Conservation (phyloP, 2,888 invertebrate genomes). For the Mantis religiosa region DNA sequence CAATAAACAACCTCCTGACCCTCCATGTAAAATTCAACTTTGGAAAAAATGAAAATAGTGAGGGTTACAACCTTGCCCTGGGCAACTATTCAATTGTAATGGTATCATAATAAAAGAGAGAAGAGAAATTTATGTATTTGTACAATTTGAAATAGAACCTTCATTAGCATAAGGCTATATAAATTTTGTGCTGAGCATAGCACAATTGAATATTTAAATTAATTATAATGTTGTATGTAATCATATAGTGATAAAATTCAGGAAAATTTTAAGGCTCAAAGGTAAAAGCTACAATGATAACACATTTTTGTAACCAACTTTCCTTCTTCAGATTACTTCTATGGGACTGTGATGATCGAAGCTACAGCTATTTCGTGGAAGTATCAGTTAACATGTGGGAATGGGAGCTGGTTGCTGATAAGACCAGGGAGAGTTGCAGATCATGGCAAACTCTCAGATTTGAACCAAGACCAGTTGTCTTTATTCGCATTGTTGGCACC, state of each 20-base stretch:
- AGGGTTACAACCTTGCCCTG: too few relatives aligned
- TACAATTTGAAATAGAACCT: too few relatives aligned
- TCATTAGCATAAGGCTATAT: too few relatives aligned
- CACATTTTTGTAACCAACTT: neutral
- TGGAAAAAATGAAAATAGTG: too few relatives aligned
- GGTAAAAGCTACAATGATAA: too few relatives aligned
- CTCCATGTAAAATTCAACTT: too few relatives aligned
- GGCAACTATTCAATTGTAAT: too few relatives aligned
- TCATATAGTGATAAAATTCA: neutral
- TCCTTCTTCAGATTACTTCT: slow-evolving; percentile 63
- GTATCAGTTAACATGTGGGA: slow-evolving; percentile 87
- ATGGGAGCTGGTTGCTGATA: slow-evolving; percentile 89
- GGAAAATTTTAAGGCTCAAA: neutral
- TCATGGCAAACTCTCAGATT: slow-evolving; percentile 95
- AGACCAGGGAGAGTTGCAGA: slow-evolving; percentile 77
- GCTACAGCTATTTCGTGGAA: slow-evolving; percentile 94
- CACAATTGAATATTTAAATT: neutral
- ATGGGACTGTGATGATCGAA: slow-evolving; percentile 95
- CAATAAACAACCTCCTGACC: too few relatives aligned
- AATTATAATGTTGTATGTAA: neutral
- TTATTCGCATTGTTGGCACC: slow-evolving; percentile 92
- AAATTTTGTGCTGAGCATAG: too few relatives aligned
- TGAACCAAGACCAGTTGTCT: slow-evolving; percentile 79
- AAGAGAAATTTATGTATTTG: too few relatives aligned
- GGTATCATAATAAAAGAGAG: too few relatives aligned